phyloP scores from a whole-genome alignment of 2,113 vertebrate species.

The Caretta caretta region DNA sequence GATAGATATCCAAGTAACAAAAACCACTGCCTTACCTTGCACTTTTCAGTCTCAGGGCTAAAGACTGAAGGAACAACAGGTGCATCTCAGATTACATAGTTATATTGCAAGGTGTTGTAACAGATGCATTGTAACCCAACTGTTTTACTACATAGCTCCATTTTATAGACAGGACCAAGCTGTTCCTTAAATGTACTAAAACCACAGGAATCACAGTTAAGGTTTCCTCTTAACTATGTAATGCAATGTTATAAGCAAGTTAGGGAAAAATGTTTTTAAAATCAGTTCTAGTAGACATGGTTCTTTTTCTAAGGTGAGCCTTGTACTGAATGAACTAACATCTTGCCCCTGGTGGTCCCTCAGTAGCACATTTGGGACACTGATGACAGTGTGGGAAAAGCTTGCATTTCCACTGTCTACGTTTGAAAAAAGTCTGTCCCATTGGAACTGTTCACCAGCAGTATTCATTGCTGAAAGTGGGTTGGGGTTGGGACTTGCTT shows the following conservation, averaged over 20 bases:
- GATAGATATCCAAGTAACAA: not conserved
- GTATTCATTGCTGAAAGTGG: not conserved
- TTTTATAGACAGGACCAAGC: not conserved
- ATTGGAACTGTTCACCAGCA: not conserved
- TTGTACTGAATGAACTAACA: not conserved
- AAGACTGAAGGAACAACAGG: not conserved
- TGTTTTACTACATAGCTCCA: not conserved
- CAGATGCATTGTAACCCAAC: too few species aligned
- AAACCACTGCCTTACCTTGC: not conserved
- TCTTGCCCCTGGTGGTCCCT: not conserved
- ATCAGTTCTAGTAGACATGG: not conserved
- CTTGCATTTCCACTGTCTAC: not conserved
- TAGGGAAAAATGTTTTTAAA: not conserved
- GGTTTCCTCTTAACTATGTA: not conserved
- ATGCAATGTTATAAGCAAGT: not conserved
- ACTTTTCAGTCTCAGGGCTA: not conserved
- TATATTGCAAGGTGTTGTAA: not conserved
- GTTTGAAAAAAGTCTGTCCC: not conserved
- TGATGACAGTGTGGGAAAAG: not conserved
- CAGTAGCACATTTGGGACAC: not conserved
- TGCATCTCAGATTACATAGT: not conserved
- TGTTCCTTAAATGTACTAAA: not conserved
- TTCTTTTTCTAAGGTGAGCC: not conserved
- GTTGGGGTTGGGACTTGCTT: too few species aligned
- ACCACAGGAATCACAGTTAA: too few species aligned